Conservation (phyloP, 2,113 vertebrate species). For the Macquaria australasica region DNA sequence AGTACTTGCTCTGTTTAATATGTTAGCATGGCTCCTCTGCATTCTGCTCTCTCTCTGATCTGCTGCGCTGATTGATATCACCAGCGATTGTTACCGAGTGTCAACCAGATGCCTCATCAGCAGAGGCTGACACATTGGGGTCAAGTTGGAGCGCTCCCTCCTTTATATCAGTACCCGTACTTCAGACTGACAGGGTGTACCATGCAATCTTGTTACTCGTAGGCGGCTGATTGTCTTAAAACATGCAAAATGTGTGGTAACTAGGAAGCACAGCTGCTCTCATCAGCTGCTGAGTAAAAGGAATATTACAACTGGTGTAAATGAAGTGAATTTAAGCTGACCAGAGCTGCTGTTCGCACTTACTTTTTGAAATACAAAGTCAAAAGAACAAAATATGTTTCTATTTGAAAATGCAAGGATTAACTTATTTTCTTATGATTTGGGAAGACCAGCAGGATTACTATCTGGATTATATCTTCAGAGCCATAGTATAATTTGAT, state of each 20-base stretch:
- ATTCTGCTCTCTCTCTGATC: constrained; percentile 67
- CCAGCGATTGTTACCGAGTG: constrained; percentile 66
- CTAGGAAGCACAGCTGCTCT: constrained; percentile 7
- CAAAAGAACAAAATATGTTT: background rate
- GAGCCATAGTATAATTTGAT: background rate
- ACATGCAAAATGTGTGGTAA: constrained; percentile 41
- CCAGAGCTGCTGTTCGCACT: background rate
- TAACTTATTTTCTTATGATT: background rate
- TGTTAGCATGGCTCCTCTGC: constrained; percentile 52
- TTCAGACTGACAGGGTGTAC: constrained; percentile 47
- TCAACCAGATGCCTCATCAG: constrained; percentile 78
- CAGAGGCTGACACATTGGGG: constrained; percentile 75
- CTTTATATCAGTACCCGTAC: constrained; percentile 36
- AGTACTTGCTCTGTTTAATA: constrained; percentile 65
- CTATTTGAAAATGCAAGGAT: background rate
- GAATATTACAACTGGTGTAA: background rate
- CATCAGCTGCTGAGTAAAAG: constrained; percentile 10
- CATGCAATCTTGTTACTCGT: constrained; percentile 13
- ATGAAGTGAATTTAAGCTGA: constrained; percentile 31
- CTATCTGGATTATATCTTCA: background rate
- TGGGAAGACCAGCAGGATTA: background rate
- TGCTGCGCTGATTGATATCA: constrained; percentile 73
- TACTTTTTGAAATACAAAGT: background rate
- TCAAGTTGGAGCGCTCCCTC: constrained; percentile 58
- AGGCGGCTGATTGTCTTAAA: constrained; percentile 50